phyloP scores from a whole-genome alignment of 2,113 vertebrate species.

The Protomyctophum bolini region DNA sequence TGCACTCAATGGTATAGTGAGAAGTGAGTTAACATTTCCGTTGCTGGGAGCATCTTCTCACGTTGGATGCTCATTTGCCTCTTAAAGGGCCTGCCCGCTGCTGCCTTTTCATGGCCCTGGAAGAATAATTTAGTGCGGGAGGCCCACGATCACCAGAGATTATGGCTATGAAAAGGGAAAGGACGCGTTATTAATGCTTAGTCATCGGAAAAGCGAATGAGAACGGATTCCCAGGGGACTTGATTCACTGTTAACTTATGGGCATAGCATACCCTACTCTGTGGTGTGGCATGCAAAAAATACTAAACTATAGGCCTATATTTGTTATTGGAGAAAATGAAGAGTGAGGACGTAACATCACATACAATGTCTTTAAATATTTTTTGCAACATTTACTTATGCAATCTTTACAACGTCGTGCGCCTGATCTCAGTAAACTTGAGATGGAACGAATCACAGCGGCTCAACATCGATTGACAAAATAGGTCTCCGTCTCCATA shows the following conservation, averaged over 20 bases:
- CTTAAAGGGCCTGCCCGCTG: conserved; percentile 57
- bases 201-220: conserved; percentile 40
- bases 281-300: conserved; percentile 1
- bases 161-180: conserved; percentile 54
- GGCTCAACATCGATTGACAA: too few relatives aligned
- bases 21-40: conserved; percentile 54
- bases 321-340: too few relatives aligned
- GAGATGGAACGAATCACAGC: too few relatives aligned
- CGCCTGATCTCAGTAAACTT: too few relatives aligned
- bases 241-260: conserved; percentile 40
- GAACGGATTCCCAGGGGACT: conserved; percentile 21
- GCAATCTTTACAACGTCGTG: too few relatives aligned
- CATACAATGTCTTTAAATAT: too few relatives aligned
- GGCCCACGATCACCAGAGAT: conserved; percentile 63
- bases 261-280: conserved; percentile 26
- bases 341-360: too few relatives aligned
- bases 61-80: conserved; percentile 62
- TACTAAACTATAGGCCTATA: too few relatives aligned
- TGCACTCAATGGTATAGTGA: conserved; percentile 4
- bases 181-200: conserved; percentile 65
- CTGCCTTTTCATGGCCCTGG: conserved; percentile 63
- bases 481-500: too few relatives aligned
- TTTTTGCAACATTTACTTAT: too few relatives aligned
- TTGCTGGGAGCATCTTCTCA: conserved; percentile 56
- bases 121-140: conserved; percentile 66